These are phyloP conservation scores for Tricholauxania praeusta DNA, from an alignment of 2,888 invertebrate genomes.

Conservation along the genomic window DNA sequence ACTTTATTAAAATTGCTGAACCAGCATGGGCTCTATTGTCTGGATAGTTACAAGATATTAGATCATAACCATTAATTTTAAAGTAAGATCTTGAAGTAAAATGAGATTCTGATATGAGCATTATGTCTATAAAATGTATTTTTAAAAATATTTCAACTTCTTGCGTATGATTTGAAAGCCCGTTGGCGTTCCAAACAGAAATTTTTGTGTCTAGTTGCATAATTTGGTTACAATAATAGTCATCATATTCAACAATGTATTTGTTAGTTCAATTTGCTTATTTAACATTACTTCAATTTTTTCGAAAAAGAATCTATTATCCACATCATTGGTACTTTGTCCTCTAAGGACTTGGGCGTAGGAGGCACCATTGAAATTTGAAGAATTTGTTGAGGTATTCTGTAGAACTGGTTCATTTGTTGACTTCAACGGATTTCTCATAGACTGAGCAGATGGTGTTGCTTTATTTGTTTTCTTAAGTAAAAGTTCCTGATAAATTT, in stretches of 20 bases:
- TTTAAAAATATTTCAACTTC: too few relatives aligned
- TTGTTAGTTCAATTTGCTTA: slow-evolving; percentile 2
- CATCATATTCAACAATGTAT: slow-evolving; percentile 19
- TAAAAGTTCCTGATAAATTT: slow-evolving; percentile 14
- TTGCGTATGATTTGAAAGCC: too few relatives aligned
- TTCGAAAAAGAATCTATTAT: background rate
- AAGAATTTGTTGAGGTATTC: background rate
- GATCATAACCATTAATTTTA: slow-evolving; percentile 36
- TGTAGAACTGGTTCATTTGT: too few relatives aligned
- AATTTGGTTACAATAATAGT: slow-evolving; percentile 25
- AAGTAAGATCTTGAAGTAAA: slow-evolving; percentile 32
- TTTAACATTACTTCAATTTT: slow-evolving; percentile 1
- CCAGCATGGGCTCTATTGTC: slow-evolving; percentile 42
- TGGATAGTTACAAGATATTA: slow-evolving; percentile 35
- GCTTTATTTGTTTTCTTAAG: background rate
- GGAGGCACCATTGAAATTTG: background rate
- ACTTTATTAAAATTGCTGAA: slow-evolving; percentile 38
- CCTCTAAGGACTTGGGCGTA: background rate
- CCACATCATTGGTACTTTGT: background rate
- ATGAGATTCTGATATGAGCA: too few relatives aligned
- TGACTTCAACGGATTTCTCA: too few relatives aligned
- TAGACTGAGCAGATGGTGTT: background rate
- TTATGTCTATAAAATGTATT: too few relatives aligned
- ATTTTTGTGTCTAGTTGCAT: slow-evolving; percentile 22
- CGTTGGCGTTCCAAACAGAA: too few relatives aligned